Conservation (phyloP, 2,113 vertebrate species). For the Alethe castanea region DNA sequence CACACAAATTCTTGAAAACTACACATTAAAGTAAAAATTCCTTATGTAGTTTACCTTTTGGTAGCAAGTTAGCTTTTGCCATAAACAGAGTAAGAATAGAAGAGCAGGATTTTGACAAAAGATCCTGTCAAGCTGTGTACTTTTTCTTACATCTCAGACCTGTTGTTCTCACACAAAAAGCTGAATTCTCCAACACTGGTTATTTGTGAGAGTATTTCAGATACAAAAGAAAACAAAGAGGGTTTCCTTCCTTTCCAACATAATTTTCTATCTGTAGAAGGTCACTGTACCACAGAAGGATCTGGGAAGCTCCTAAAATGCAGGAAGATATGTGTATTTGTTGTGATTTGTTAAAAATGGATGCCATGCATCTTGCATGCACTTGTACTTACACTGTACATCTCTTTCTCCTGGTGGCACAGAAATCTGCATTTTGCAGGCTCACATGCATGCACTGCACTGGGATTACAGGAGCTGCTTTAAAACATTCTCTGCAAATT, state of each 20-base stretch:
- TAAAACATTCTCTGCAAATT: neutral
- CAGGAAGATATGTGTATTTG: neutral
- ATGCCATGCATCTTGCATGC: neutral
- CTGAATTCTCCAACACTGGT: neutral
- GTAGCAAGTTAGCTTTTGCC: neutral
- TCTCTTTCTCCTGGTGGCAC: neutral
- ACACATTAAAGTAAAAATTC: neutral
- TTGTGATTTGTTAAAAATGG: neutral
- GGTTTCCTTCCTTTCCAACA: neutral
- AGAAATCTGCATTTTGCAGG: neutral
- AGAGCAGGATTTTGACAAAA: slow-evolving; percentile 15
- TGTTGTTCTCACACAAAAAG: slow-evolving; percentile 26
- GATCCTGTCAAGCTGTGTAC: neutral
- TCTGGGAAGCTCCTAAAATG: neutral
- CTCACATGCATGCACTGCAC: neutral
- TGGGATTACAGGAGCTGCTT: neutral
- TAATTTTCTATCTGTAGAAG: neutral
- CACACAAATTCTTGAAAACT: neutral
- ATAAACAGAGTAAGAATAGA: neutral
- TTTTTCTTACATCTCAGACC: neutral
- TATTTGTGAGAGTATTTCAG: neutral
- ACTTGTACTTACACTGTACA: neutral
- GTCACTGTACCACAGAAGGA: neutral
- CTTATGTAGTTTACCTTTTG: neutral
- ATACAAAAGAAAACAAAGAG: neutral